phyloP scores from a whole-genome alignment of 2,113 vertebrate species.

The Athene cunicularia region DNA sequence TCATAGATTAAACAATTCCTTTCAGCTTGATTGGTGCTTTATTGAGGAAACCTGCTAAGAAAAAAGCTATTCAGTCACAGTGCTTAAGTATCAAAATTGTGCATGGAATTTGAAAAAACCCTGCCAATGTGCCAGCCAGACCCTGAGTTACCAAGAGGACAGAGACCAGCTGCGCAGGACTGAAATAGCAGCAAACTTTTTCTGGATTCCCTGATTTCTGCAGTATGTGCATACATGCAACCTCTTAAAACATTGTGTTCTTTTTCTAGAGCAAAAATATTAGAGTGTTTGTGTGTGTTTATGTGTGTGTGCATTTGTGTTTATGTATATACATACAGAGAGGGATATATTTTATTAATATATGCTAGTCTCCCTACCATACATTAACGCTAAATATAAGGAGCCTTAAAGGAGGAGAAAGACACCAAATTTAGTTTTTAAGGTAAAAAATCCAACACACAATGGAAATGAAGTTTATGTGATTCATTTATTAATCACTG shows the following conservation, averaged over 20 bases:
- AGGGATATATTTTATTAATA: background rate
- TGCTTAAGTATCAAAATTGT: conserved; percentile 75
- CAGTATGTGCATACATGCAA: background rate
- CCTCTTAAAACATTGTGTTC: background rate
- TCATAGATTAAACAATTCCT: conserved; percentile 81
- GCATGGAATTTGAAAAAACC: conserved; percentile 77
- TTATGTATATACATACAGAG: background rate
- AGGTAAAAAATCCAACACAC: background rate
- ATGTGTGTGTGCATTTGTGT: background rate
- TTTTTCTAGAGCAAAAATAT: background rate
- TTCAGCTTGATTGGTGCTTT: conserved; percentile 77
- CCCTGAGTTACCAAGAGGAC: conserved; percentile 65
- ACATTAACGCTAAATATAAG: background rate
- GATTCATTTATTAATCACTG: background rate
- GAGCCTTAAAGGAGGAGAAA: background rate
- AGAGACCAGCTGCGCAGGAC: conserved; percentile 34
- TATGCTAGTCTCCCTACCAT: background rate
- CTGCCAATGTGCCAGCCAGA: conserved; percentile 74
- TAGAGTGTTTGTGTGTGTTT: background rate
- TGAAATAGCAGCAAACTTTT: background rate
- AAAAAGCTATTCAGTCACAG: conserved; percentile 79
- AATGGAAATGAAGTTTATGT: background rate
- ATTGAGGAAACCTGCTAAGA: conserved; percentile 74
- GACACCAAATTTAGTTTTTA: background rate
- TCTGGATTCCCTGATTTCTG: background rate